phyloP scores from a whole-genome alignment of 2,797 vertebrate genomes.

The Hippoglossus hippoglossus region DNA sequence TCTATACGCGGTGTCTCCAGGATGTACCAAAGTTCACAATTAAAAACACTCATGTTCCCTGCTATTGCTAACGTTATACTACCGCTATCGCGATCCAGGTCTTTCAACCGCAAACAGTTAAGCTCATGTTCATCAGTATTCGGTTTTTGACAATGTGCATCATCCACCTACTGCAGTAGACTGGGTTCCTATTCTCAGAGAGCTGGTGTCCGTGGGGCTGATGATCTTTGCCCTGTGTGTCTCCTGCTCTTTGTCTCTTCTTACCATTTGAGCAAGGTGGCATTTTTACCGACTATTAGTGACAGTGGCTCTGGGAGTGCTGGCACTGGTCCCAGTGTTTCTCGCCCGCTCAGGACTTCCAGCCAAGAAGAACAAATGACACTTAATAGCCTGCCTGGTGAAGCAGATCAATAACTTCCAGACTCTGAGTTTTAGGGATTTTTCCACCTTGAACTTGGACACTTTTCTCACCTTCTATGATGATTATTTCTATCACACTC shows the following conservation, averaged over 20 bases:
- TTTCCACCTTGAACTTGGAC: conserved; percentile 79
- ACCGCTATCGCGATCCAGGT: too few species aligned
- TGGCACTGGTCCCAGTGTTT: conserved; percentile 86
- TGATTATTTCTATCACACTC: conserved; percentile 95
- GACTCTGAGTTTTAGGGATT: conserved; percentile 85
- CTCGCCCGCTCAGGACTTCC: conserved; percentile 83
- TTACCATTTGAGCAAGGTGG: conserved; percentile 90
- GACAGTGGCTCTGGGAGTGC: conserved; percentile 77
- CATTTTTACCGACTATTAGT: conserved; percentile 92
- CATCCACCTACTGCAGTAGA: conserved; percentile 95
- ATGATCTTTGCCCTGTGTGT: conserved; percentile 91
- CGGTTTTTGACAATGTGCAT: too few species aligned
- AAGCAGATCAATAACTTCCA: conserved; percentile 93
- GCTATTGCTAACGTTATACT: too few species aligned
- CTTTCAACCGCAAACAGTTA: too few species aligned
- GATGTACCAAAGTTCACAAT: too few species aligned
- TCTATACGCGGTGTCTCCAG: too few species aligned
- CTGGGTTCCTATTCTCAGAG: conserved; percentile 93
- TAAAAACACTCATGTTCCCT: too few species aligned
- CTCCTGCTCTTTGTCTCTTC: conserved; percentile 90
- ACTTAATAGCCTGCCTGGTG: conserved; percentile 85
- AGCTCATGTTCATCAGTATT: too few species aligned
- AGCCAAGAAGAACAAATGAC: conserved; percentile 88
- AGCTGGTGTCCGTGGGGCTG: conserved; percentile 91
- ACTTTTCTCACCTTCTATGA: conserved; percentile 89